phyloP scores from a whole-genome alignment of 1,140 invertebrate species.

The Diorhabda sublineata region DNA sequence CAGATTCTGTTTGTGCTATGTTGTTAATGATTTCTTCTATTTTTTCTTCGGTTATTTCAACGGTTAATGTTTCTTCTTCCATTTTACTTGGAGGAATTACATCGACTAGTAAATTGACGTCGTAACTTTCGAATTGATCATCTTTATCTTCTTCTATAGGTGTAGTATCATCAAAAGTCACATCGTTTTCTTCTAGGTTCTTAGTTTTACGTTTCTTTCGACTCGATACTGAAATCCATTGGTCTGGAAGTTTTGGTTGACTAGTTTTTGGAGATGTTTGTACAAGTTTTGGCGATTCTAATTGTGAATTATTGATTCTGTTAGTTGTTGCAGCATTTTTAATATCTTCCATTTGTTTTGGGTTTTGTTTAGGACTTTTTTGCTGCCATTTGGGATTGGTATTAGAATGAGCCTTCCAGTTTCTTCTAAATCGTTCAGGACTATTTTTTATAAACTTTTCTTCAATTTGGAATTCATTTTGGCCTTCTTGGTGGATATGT shows the following conservation, averaged over 20 bases:
- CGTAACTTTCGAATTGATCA: slow-evolving; percentile 34
- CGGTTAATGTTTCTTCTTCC: slow-evolving; percentile 11
- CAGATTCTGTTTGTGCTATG: slow-evolving; percentile 24
- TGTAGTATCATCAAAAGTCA: slow-evolving; percentile 17
- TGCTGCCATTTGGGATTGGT: neutral
- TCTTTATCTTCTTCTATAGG: slow-evolving; percentile 5
- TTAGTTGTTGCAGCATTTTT: neutral
- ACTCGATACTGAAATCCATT: slow-evolving; percentile 45
- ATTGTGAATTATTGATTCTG: slow-evolving; percentile 4
- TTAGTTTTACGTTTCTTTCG: slow-evolving; percentile 44
- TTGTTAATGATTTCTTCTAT: slow-evolving; percentile 26
- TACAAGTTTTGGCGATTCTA: neutral
- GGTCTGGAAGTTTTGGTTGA: slow-evolving; percentile 21
- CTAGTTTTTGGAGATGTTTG: neutral
- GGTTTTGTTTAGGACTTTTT: slow-evolving; percentile 8
- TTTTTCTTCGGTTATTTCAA: slow-evolving; percentile 18
- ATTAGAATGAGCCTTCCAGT: slow-evolving; percentile 10
- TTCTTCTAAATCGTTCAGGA: slow-evolving; percentile 5
- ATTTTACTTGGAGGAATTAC: slow-evolving; percentile 26
- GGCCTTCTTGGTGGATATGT: slow-evolving; percentile 11
- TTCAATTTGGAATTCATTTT: neutral
- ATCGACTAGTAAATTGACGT: slow-evolving; percentile 35
- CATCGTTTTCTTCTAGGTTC: slow-evolving; percentile 25
- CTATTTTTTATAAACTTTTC: neutral
- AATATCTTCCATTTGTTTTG: neutral